Conservation (phyloP, 2,888 invertebrate genomes). For the Sarcophaga rosellei region DNA sequence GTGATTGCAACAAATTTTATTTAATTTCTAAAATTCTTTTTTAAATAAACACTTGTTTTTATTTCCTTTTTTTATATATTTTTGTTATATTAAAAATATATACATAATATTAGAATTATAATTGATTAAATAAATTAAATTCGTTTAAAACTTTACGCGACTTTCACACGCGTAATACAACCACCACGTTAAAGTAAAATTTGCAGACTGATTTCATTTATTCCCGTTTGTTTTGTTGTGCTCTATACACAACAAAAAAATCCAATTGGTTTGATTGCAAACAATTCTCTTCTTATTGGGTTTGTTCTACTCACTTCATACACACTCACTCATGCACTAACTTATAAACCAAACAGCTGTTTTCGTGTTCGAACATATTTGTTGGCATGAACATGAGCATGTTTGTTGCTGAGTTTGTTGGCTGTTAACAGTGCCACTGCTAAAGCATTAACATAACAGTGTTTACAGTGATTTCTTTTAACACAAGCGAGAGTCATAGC, state of each 20-base stretch:
- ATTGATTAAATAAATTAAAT: constrained; percentile 56
- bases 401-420: not conserved
- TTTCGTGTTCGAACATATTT: constrained; percentile 49
- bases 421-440: constrained; percentile 13
- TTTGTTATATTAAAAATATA: constrained; percentile 37
- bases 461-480: not conserved
- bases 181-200: constrained; percentile 73
- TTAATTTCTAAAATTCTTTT: not conserved
- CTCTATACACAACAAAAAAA: constrained; percentile 33
- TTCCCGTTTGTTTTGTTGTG: constrained; percentile 51
- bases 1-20: too few relatives aligned
- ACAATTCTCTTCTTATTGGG: constrained; percentile 34
- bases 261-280: constrained; percentile 35
- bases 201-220: constrained; percentile 73
- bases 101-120: constrained; percentile 43
- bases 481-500: constrained; percentile 15
- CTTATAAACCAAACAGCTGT: constrained; percentile 50
- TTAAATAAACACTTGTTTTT: not conserved
- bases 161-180: constrained; percentile 51
- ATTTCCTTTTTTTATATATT: constrained; percentile 6
- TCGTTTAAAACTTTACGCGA: constrained; percentile 47
- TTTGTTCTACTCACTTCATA: not conserved
- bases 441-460: constrained; percentile 1
- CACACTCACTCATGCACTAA: constrained; percentile 14
- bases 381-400: constrained; percentile 4